phyloP scores from a whole-genome alignment of 37 sponge, comb jelly and placozoan genomes.

The Geodia barretti region DNA sequence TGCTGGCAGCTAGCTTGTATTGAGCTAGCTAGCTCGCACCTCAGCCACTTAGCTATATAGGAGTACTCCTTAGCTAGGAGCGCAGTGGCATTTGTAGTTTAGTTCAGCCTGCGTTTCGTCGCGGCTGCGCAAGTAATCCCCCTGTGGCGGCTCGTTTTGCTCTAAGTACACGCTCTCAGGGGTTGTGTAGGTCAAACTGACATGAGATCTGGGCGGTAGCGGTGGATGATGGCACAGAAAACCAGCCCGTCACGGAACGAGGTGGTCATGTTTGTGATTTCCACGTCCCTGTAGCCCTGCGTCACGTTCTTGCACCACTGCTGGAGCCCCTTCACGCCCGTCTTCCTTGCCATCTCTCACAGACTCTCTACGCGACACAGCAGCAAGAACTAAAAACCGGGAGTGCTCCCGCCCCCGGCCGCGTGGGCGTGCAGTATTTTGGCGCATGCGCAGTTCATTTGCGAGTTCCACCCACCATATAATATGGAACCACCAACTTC shows the following conservation, averaged over 20 bases:
- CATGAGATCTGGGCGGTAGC: constrained; percentile 92
- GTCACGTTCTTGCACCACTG: constrained; percentile 82
- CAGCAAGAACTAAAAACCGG: no score
- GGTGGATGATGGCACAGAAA: constrained; percentile 96
- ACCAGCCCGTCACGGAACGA: constrained; percentile 89
- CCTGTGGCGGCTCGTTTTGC: not conserved
- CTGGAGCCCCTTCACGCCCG: constrained; percentile 86
- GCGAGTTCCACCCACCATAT: no score
- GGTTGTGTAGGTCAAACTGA: constrained; percentile 36
- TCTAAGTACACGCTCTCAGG: not conserved
- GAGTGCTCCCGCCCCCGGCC: no score
- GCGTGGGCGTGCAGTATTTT: no score
- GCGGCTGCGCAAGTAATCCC: not conserved
- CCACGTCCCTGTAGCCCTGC: constrained; percentile 78
- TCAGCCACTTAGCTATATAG: no score
- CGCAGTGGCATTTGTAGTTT: no score
- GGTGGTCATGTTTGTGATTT: constrained; percentile 88
- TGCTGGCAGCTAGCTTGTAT: no score
- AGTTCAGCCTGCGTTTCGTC: no score
- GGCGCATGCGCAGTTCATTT: no score
- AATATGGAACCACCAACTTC: no score
- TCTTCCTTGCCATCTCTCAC: constrained; percentile 60
- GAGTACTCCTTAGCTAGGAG: no score
- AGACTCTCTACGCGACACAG: not conserved
- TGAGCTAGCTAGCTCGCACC: no score